phyloP scores from a whole-genome alignment of 2,113 vertebrate genomes.

The Indicator indicator region DNA sequence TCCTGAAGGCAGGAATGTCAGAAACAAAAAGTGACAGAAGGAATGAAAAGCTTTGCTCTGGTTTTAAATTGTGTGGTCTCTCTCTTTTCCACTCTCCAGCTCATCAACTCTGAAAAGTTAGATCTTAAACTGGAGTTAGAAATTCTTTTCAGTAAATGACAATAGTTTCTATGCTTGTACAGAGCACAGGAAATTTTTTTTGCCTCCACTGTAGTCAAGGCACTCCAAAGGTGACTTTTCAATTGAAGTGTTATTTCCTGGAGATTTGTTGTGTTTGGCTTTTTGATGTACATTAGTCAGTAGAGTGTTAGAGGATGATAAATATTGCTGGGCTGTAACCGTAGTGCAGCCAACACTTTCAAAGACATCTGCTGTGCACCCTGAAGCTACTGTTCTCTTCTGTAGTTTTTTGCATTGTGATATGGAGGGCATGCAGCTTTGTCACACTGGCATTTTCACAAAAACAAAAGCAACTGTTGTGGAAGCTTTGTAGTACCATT shows the following conservation, averaged over 20 bases:
- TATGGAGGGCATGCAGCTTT: background rate
- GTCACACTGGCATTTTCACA: background rate
- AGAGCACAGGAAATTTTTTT: background rate
- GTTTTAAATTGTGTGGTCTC: background rate
- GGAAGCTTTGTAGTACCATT: background rate
- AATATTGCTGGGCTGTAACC: background rate
- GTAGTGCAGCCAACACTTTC: background rate
- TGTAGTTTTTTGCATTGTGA: fast-evolving
- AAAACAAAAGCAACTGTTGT: background rate
- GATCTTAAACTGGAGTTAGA: background rate
- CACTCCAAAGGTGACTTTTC: background rate
- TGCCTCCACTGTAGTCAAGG: background rate
- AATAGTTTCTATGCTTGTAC: background rate
- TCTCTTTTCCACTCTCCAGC: background rate
- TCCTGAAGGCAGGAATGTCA: background rate
- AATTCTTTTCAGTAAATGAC: background rate
- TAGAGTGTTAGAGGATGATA: background rate
- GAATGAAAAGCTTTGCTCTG: background rate
- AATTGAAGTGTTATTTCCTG: background rate
- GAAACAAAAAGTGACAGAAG: background rate
- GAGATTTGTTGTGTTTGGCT: background rate
- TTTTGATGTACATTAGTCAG: background rate
- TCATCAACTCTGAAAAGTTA: background rate
- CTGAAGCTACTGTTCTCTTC: background rate
- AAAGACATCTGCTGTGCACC: background rate